Percentiles rank a stretch among this genome's conserved stretches.
phyloP scores from a whole-genome alignment of 2,113 vertebrate species.

The Notechis scutatus region DNA sequence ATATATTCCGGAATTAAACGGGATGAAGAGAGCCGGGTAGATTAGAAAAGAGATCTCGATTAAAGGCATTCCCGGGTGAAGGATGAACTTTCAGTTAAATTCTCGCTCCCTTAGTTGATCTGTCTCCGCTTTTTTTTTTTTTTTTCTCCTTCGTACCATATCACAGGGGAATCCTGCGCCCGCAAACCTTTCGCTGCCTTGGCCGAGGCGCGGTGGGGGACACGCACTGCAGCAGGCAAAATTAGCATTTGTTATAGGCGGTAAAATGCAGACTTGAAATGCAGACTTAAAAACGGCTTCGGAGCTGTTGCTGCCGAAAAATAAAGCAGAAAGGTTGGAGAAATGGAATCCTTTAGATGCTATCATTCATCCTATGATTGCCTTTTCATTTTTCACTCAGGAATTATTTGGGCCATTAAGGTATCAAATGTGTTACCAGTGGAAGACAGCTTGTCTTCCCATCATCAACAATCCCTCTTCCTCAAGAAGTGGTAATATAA shows the following conservation, averaged over 20 bases:
- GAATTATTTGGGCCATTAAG: neutral
- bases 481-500: neutral
- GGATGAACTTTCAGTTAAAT: neutral
- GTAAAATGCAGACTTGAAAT: neutral
- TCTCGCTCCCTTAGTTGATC: fast-evolving
- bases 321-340: neutral
- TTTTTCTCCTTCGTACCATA: neutral
- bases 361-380: neutral
- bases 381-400: neutral
- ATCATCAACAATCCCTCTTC: neutral
- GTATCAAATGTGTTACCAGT: neutral
- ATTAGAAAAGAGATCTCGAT: neutral
- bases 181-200: neutral
- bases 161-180: neutral
- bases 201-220: neutral
- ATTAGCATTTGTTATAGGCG: neutral
- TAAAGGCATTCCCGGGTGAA: neutral
- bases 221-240: neutral
- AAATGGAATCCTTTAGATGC: neutral
- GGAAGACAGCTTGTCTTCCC: neutral
- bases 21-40: neutral
- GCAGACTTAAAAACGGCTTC: neutral
- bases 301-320: neutral
- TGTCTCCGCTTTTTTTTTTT: too few relatives aligned
- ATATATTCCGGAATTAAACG: neutral